phyloP scores from a whole-genome alignment of 2,113 vertebrate genomes.

The Pollimyrus isidori region DNA sequence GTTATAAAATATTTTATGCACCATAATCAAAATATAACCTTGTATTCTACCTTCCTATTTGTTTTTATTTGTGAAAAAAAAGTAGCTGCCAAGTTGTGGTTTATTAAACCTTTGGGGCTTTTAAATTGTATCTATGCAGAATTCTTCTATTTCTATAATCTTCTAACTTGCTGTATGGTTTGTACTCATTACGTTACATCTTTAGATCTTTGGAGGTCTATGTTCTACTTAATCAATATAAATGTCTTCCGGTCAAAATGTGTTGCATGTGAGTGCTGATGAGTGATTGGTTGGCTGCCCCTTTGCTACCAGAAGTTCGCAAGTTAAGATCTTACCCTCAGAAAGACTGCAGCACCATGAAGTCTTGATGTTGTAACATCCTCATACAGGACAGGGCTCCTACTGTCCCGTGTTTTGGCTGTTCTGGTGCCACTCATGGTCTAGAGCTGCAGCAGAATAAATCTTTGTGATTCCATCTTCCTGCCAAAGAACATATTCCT shows the following conservation, averaged over 20 bases:
- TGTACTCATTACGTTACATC: background rate
- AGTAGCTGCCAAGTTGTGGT: background rate
- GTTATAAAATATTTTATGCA: background rate
- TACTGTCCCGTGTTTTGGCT: background rate
- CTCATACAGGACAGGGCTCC: background rate
- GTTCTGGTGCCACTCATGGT: background rate
- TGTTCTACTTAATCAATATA: background rate
- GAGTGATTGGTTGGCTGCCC: background rate
- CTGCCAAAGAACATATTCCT: background rate
- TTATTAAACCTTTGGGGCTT: background rate
- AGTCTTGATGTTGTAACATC: background rate
- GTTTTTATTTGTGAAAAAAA: background rate
- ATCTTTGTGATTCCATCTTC: background rate
- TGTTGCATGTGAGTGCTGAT: background rate
- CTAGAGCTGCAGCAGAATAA: background rate
- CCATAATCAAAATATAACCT: background rate
- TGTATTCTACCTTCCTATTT: background rate
- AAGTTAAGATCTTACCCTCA: background rate
- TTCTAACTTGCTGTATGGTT: background rate
- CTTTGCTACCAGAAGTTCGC: background rate
- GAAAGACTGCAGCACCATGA: background rate
- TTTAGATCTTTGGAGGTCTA: background rate
- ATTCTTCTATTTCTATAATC: background rate
- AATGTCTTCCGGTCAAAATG: background rate
- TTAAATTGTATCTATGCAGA: background rate